A percentile compares a stretch with the other conserved stretches of the same genome.
These are phyloP conservation scores for Brachyalestes nurse DNA, from an alignment of 2,797 vertebrate species.

Conservation along the genomic window DNA sequence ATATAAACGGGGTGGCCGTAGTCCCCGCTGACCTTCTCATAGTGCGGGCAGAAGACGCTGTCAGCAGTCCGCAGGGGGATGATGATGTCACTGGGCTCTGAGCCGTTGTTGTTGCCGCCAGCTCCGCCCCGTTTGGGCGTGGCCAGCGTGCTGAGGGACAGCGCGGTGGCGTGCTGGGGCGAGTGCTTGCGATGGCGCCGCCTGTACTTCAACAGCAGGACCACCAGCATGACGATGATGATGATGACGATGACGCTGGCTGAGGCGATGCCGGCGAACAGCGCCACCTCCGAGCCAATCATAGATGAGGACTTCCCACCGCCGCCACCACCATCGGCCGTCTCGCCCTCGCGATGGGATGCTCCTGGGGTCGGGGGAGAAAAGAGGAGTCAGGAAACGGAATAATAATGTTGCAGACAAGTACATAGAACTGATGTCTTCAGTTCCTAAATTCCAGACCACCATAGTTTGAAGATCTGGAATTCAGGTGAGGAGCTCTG, in stretches of 20 bases:
- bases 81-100: slow-evolving; percentile 99
- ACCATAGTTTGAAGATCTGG: background rate
- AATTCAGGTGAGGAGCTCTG: background rate
- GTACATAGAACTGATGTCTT: too few relatives aligned
- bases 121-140: slow-evolving; percentile 87
- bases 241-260: slow-evolving; percentile 97
- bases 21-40: slow-evolving; percentile 98
- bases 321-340: slow-evolving; percentile 53
- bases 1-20: slow-evolving; percentile 99
- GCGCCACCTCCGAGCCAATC: slow-evolving; percentile 94
- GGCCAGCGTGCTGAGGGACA: slow-evolving; percentile 97
- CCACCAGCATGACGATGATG: slow-evolving; percentile 97
- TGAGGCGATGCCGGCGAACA: slow-evolving; percentile 95
- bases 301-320: slow-evolving; percentile 81
- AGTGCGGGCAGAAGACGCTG: slow-evolving; percentile 98
- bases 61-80: slow-evolving; percentile 98
- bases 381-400: background rate
- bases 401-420: too few relatives aligned
- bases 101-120: slow-evolving; percentile 92
- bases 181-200: slow-evolving; percentile 97
- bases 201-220: slow-evolving; percentile 95
- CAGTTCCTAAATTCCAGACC: background rate
- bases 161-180: slow-evolving; percentile 90
- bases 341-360: slow-evolving; percentile 54
- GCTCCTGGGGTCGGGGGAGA: slow-evolving; percentile 55